phyloP scores from a whole-genome alignment of 2,113 vertebrate species.

The Rhodinocichla rosea region DNA sequence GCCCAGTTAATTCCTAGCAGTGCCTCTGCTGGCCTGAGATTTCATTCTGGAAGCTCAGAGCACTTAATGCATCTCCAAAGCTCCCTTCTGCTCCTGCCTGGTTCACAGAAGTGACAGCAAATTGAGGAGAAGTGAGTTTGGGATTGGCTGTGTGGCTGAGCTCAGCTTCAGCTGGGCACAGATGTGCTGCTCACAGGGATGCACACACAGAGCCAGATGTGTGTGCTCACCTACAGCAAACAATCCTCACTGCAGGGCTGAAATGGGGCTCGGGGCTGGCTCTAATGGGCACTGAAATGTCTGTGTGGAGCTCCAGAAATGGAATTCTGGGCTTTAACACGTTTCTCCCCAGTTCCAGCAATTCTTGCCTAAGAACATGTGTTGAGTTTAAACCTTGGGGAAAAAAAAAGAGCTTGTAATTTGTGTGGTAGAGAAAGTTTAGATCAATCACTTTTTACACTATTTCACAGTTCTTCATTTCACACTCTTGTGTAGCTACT shows the following conservation, averaged over 20 bases:
- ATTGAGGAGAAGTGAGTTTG: background rate
- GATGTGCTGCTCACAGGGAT: rapidly evolving
- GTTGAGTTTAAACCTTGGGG: background rate
- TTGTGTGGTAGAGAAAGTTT: background rate
- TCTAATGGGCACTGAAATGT: background rate
- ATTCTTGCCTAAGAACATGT: background rate
- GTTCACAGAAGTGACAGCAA: background rate
- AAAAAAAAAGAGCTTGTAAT: slow-evolving; percentile 15
- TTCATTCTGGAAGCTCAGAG: background rate
- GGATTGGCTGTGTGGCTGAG: background rate
- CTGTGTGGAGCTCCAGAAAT: rapidly evolving
- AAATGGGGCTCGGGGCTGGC: background rate
- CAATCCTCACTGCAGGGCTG: background rate
- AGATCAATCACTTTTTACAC: slow-evolving; percentile 17
- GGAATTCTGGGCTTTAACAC: background rate
- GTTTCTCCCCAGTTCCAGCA: background rate
- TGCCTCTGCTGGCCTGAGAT: background rate
- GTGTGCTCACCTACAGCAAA: background rate
- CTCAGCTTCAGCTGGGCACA: background rate
- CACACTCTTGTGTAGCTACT: slow-evolving; percentile 11
- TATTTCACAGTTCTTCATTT: slow-evolving; percentile 38
- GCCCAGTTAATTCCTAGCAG: background rate
- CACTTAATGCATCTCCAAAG: background rate
- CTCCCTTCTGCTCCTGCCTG: background rate
- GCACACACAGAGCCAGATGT: too few species aligned